Evolutionary conservation across 1,140 invertebrate genomes (phyloP).

Genomic region (Drosophila varians): DNA sequence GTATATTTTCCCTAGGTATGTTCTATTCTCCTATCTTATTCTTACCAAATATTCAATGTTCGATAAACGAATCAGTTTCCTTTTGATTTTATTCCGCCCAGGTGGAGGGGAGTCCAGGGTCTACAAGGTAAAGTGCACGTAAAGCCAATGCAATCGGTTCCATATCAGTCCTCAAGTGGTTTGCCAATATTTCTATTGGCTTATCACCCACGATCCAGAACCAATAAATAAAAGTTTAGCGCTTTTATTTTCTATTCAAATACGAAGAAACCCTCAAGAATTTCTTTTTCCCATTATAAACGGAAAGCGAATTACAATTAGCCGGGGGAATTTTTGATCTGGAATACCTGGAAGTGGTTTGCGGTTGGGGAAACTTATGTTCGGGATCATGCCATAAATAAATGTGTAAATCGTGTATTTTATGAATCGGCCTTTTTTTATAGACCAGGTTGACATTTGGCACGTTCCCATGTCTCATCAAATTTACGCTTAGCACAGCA

Average conservation of each 20-base stretch:
- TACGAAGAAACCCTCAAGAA: neutral
- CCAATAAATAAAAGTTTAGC: neutral
- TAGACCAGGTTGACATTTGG: conserved; percentile 45
- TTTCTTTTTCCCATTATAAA: neutral
- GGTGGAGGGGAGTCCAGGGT: conserved; percentile 3
- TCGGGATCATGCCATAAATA: conserved; percentile 41
- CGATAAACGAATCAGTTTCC: neutral
- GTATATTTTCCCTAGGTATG: neutral
- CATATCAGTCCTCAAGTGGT: conserved; percentile 10
- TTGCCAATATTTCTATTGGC: neutral
- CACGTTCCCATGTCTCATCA: conserved; percentile 67
- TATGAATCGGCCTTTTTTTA: conserved; percentile 62
- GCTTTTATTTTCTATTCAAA: conserved; percentile 4
- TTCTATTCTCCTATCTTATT: too few relatives aligned
- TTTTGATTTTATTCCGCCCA: conserved; percentile 16
- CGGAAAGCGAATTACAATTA: conserved; percentile 2
- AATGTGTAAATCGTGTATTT: conserved; percentile 40
- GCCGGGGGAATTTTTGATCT: neutral
- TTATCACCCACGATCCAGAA: conserved; percentile 22
- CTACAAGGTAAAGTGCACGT: conserved; percentile 13
- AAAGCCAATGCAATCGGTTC: conserved; percentile 1
- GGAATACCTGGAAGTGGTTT: conserved; percentile 21
- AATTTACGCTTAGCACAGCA: conserved; percentile 55
- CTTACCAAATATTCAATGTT: neutral
- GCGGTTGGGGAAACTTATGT: conserved; percentile 33